These are phyloP conservation scores for Odontamblyopus lacepedii DNA, from an alignment of 2,797 vertebrate genomes.

Conservation along the genomic window DNA sequence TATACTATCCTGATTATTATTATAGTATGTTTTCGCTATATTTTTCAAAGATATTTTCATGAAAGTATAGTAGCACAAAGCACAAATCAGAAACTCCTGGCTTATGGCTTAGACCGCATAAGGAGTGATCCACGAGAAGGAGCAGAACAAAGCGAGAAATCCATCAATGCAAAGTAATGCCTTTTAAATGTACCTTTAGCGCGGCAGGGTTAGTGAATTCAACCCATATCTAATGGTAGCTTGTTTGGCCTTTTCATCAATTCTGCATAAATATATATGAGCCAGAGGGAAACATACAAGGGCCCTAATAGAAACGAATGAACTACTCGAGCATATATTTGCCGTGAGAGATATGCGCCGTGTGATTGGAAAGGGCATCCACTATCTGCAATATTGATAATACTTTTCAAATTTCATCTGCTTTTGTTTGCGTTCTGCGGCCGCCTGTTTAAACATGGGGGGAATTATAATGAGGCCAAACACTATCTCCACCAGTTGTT, in stretches of 20 bases:
- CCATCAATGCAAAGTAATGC: constrained; percentile 75
- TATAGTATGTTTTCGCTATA: constrained; percentile 14
- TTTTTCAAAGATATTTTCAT: constrained; percentile 23
- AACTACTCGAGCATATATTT: constrained; percentile 99
- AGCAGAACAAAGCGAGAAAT: constrained; percentile 73
- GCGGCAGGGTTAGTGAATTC: constrained; percentile 71
- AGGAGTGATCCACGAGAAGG: constrained; percentile 67
- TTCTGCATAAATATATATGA: constrained; percentile 85
- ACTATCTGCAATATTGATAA: constrained; percentile 99
- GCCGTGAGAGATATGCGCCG: constrained; percentile 97
- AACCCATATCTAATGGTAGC: constrained; percentile 81
- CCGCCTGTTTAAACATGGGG: constrained; percentile 99
- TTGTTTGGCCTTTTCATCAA: constrained; percentile 86
- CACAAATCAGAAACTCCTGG: constrained; percentile 51
- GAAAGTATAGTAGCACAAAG: constrained; percentile 45
- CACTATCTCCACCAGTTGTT: constrained; percentile 98
- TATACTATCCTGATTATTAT: constrained; percentile 21
- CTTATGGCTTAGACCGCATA: constrained; percentile 57
- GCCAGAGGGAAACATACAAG: constrained; percentile 87
- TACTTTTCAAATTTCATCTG: constrained; percentile 99
- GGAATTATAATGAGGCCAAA: constrained; percentile 99
- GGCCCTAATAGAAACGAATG: constrained; percentile 99
- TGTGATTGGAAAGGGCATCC: constrained; percentile 99
- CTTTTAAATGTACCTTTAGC: constrained; percentile 83
- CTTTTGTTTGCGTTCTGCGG: constrained; percentile 99